Evolutionary conservation across 2,888 invertebrate species (phyloP).

Genomic region (Acanthosepion lycidas): DNA sequence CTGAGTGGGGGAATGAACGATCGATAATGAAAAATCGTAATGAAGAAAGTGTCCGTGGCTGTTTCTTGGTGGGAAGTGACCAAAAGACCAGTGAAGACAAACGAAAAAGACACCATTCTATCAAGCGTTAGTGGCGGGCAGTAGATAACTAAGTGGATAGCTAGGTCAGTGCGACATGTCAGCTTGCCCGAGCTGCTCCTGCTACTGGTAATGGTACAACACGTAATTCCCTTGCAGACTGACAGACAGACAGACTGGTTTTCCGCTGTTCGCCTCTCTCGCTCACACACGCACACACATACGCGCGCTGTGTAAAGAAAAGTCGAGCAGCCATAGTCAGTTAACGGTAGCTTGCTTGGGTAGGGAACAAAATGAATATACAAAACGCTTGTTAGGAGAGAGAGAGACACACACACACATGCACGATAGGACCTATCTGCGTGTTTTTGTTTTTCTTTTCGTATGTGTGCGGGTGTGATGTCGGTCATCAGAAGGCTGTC

Average conservation of each 20-base stretch:
- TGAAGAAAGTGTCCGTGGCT: too few relatives aligned
- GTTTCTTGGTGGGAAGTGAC: too few relatives aligned
- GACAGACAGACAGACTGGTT: not conserved
- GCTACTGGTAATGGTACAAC: conserved; percentile 1
- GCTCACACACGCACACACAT: too few relatives aligned
- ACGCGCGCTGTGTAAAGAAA: not conserved
- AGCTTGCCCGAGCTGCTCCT: not conserved
- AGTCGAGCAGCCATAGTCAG: not conserved
- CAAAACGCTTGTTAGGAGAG: not conserved
- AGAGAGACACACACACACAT: not conserved
- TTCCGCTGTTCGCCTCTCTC: not conserved
- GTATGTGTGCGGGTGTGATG: not conserved
- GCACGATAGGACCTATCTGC: not conserved
- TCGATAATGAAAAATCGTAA: too few relatives aligned
- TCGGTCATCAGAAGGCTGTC: conserved; percentile 6
- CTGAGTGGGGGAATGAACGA: too few relatives aligned
- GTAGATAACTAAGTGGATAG: not conserved
- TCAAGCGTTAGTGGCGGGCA: not conserved
- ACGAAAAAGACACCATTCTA: not conserved
- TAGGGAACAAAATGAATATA: not conserved
- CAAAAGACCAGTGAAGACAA: too few relatives aligned
- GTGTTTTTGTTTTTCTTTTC: not conserved
- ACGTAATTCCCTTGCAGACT: conserved; percentile 17
- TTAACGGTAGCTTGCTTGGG: not conserved
- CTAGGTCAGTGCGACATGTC: conserved; percentile 33